These are phyloP conservation scores for Neuroscelio doddi DNA, from an alignment of 2,888 invertebrate genomes.

Conservation along the genomic window DNA sequence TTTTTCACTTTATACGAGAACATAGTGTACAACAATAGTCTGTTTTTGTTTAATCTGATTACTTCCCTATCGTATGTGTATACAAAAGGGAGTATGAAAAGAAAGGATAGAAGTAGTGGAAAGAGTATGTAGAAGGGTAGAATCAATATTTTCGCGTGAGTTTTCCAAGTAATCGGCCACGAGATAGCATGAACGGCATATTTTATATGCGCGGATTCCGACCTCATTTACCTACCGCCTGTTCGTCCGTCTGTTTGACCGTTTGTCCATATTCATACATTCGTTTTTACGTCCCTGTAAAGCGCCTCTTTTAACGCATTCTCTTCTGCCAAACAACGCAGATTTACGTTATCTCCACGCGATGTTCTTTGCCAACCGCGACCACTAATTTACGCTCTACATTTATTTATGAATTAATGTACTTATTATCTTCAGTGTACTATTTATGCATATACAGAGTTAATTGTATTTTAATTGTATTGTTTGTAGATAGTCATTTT, in stretches of 20 bases:
- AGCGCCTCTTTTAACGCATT: conserved; percentile 6
- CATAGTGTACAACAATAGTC: conserved; percentile 21
- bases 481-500: too few species aligned
- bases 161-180: conserved; percentile 67
- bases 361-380: too few species aligned
- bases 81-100: conserved; percentile 24
- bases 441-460: too few species aligned
- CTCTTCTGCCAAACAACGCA: background rate
- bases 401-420: too few species aligned
- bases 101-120: conserved; percentile 20
- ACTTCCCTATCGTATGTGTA: conserved; percentile 28
- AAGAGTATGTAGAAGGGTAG: conserved; percentile 17
- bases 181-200: conserved; percentile 64
- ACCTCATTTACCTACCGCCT: conserved; percentile 56
- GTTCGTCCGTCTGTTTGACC: conserved; percentile 25
- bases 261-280: conserved; percentile 33
- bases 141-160: conserved; percentile 69
- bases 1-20: background rate
- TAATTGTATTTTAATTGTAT: too few species aligned
- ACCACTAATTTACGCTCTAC: too few species aligned
- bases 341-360: background rate
- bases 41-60: conserved; percentile 36
- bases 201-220: conserved; percentile 61
- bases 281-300: conserved; percentile 44
- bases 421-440: too few species aligned